Evolutionary conservation across 2,113 vertebrate genomes (phyloP), one percentile per base, ranked within the genome.

Genomic region (Carassius auratus): DNA sequence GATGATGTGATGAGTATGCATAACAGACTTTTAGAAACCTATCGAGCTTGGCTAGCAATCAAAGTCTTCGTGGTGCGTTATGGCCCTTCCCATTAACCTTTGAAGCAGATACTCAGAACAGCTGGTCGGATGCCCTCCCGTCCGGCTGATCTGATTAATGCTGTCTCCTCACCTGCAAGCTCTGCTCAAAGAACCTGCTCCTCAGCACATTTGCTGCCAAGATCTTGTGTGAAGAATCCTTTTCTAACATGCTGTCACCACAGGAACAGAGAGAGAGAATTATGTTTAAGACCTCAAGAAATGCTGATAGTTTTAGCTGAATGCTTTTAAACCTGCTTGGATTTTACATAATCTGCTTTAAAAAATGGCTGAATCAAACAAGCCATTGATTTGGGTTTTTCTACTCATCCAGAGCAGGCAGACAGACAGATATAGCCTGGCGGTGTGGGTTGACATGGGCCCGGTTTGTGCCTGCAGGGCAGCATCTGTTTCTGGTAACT

Each of bases 241-340:
- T 96, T 86, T 85, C 94, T 88, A 96, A 89, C 96, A 96, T 96
- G 86, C 96, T 97, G 91, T 66, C 90, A 92, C 7, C 30, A 86
- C 4, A 66, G 14, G 36, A 15, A 57, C 17, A 33, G 36, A 48
- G 12, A 78, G 55, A 76, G 14, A 66, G 45, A 64, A 76, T 82
- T 50, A 19, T 52, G 80, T 15, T 82, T 69, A 68, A 69, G 30
- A 36, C 19, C 64, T 82, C 48, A 57, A 73, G 50, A 73, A 73
- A 83, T 71, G 66, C 50, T 83, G 68, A 73, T 73, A 55, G 42
- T 19, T 69, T 23, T 55, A 21, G 50, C 15, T 59, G 52, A 83
- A 83, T 71, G 81, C 12, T 59, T 83, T 42, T 52, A 81, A 81
- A 36, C 62, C 26, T n/a, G 79, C 78, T 50, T 4, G 10, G 48